These are phyloP conservation scores for Leucophenga varia DNA, from an alignment of 1,140 invertebrate species.

Conservation along the genomic window DNA sequence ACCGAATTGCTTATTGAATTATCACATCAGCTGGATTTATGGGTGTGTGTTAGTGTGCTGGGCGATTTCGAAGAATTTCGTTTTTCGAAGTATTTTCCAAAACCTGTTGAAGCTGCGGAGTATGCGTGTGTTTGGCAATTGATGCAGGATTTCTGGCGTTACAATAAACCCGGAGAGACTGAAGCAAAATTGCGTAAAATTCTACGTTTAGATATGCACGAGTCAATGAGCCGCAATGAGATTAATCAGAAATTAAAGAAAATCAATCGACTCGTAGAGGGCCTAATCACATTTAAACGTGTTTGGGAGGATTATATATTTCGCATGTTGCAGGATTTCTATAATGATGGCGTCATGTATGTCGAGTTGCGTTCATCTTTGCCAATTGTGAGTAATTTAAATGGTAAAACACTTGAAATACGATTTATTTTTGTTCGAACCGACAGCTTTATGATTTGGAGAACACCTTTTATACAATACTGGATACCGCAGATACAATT, in stretches of 20 bases:
- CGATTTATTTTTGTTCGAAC: too few species aligned
- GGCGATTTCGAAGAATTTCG: constrained; percentile 47
- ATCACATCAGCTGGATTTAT: constrained; percentile 16
- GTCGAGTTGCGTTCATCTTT: constrained; percentile 68
- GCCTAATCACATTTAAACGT: constrained; percentile 68
- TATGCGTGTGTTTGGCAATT: constrained; percentile 61
- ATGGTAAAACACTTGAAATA: too few species aligned
- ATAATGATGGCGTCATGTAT: constrained; percentile 77
- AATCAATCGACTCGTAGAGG: constrained; percentile 64
- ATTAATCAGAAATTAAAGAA: constrained; percentile 68
- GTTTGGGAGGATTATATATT: constrained; percentile 71
- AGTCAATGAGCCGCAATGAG: constrained; percentile 62
- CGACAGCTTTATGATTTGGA: constrained; percentile 64
- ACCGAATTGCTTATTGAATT: constrained; percentile 58
- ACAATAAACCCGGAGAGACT: not conserved
- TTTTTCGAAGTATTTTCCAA: constrained; percentile 40
- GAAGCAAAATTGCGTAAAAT: constrained; percentile 2
- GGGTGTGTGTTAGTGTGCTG: constrained; percentile 29
- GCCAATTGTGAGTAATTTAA: constrained; percentile 41
- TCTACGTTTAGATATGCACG: constrained; percentile 9
- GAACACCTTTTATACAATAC: constrained; percentile 59
- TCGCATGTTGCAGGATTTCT: constrained; percentile 67
- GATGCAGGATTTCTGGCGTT: constrained; percentile 58
- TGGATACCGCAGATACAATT: constrained; percentile 62
- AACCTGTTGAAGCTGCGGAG: constrained; percentile 13